A percentile compares a stretch with the other conserved stretches of the same genome.
Conservation (phyloP, 2,797 vertebrate genomes). For the Oreonectes daqikongensis region DNA sequence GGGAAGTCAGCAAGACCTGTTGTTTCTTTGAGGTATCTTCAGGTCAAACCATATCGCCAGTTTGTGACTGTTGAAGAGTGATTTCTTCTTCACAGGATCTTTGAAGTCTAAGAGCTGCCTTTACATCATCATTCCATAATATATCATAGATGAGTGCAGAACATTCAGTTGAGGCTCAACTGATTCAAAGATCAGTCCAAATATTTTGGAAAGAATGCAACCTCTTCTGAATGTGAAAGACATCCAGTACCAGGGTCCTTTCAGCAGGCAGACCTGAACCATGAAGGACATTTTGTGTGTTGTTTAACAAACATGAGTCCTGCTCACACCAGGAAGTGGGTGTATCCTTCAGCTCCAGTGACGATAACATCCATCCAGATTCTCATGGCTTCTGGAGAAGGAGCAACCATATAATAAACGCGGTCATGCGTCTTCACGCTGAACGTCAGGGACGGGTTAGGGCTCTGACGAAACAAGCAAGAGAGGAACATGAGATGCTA, state of each 20-base stretch:
- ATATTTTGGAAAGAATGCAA: background rate
- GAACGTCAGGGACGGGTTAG: constrained; percentile 92
- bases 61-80: background rate
- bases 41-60: background rate
- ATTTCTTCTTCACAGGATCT: constrained; percentile 18
- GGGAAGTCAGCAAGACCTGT: background rate
- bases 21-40: constrained; percentile 30
- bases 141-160: constrained; percentile 9
- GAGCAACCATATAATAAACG: constrained; percentile 97
- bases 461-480: constrained; percentile 78
- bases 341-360: constrained; percentile 94
- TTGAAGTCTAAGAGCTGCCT: constrained; percentile 17
- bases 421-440: constrained; percentile 96
- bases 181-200: background rate
- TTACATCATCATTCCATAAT: constrained; percentile 11
- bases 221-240: constrained; percentile 7
- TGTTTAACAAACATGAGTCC: constrained; percentile 21
- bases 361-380: constrained; percentile 99
- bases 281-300: constrained; percentile 4
- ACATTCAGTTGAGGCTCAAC: background rate
- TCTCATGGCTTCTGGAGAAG: constrained; percentile 94
- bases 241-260: background rate
- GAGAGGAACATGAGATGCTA: background rate
- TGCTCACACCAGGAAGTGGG: constrained; percentile 89
- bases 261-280: background rate